Evolutionary conservation across 2,888 invertebrate species (phyloP).

Genomic region (Hydrotaea diabolus): DNA sequence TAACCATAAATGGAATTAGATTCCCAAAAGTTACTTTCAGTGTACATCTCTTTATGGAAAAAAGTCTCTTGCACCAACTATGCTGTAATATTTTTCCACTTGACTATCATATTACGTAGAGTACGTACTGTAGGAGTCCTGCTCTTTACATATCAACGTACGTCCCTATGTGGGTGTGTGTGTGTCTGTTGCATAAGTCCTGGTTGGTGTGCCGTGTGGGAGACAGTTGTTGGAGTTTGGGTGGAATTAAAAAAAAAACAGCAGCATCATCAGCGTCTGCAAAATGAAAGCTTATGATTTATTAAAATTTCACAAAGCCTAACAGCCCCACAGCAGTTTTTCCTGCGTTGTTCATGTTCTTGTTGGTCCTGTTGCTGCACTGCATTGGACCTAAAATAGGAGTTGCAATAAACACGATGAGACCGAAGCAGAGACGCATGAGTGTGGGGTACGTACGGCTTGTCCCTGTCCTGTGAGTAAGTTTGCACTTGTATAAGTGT

Average conservation of each 20-base stretch:
- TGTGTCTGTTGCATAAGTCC: conserved; percentile 18
- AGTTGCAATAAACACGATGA: neutral
- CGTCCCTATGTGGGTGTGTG: neutral
- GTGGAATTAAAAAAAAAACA: conserved; percentile 55
- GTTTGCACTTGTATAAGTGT: conserved; percentile 6
- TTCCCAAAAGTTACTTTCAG: neutral
- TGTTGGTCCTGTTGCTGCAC: conserved; percentile 40
- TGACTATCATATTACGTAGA: conserved; percentile 50
- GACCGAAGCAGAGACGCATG: neutral
- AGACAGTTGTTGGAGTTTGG: conserved; percentile 32
- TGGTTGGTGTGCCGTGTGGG: too few relatives aligned
- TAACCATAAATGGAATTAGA: too few relatives aligned
- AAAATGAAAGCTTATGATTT: conserved; percentile 72
- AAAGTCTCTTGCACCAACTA: conserved; percentile 10
- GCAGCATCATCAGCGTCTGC: conserved; percentile 63
- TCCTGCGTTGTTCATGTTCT: neutral
- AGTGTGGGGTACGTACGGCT: neutral
- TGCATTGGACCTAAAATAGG: neutral
- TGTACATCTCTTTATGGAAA: neutral
- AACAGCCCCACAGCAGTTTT: conserved; percentile 60
- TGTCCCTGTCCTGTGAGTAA: neutral
- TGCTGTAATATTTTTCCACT: conserved; percentile 51
- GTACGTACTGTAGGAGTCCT: conserved; percentile 30
- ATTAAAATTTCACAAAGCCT: conserved; percentile 71
- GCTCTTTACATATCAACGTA: neutral